A percentile compares a stretch with the other conserved stretches of the same genome.
These are phyloP conservation scores for Xylota sylvarum DNA, from an alignment of 2,888 invertebrate species.

Conservation along the genomic window DNA sequence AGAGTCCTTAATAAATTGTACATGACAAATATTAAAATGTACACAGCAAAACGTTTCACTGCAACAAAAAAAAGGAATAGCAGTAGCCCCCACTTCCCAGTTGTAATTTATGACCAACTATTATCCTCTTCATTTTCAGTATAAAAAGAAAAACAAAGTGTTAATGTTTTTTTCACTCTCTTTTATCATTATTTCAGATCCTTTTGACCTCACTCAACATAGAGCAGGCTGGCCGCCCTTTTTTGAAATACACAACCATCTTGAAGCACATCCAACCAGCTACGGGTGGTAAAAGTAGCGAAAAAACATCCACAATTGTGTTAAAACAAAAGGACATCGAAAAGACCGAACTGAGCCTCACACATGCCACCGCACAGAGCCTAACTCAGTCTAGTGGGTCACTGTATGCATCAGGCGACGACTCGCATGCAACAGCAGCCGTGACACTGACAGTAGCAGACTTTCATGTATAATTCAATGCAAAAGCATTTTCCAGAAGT, in stretches of 20 bases:
- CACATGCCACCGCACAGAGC: neutral
- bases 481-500: slow-evolving; percentile 43
- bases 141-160: slow-evolving; percentile 40
- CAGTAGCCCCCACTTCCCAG: slow-evolving; percentile 3
- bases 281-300: neutral
- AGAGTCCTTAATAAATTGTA: slow-evolving; percentile 27
- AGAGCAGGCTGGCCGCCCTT: neutral
- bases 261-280: slow-evolving; percentile 3
- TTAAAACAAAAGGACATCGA: neutral
- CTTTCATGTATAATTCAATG: slow-evolving; percentile 21
- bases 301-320: slow-evolving; percentile 1
- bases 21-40: slow-evolving; percentile 46
- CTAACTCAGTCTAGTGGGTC: slow-evolving; percentile 3
- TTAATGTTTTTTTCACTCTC: slow-evolving; percentile 32
- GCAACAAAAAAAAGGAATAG: neutral
- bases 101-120: slow-evolving; percentile 43
- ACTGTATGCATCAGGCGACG: slow-evolving; percentile 8
- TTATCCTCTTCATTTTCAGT: neutral
- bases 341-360: neutral
- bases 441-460: slow-evolving; percentile 29
- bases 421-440: slow-evolving; percentile 30
- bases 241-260: neutral
- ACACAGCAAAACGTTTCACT: slow-evolving; percentile 18
- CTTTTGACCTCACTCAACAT: slow-evolving; percentile 23
- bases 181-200: slow-evolving; percentile 50